phyloP scores from a whole-genome alignment of 2,113 vertebrate species.

The Peucedramus taeniatus region DNA sequence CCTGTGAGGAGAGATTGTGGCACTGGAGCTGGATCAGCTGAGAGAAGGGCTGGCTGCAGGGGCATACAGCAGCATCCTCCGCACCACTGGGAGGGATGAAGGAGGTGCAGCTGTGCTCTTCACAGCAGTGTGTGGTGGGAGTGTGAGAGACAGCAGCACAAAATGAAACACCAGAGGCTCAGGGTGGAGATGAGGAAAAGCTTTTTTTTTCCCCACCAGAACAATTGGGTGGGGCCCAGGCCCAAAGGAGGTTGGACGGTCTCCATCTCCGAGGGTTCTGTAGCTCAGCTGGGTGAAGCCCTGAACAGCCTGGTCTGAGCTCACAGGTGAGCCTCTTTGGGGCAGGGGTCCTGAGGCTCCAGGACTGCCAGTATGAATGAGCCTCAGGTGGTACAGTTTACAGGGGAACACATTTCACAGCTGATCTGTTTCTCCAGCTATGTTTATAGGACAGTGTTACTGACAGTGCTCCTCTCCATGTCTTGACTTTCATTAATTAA shows the following conservation, averaged over 20 bases:
- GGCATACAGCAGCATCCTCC: too few species aligned
- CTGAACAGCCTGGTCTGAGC: background rate
- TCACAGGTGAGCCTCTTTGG: background rate
- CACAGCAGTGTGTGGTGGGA: fast-evolving
- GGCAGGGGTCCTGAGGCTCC: too few species aligned
- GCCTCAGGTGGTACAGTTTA: background rate
- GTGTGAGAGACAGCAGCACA: background rate
- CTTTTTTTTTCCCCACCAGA: background rate
- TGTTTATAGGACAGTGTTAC: background rate
- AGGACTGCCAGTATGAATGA: background rate
- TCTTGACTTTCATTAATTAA: background rate
- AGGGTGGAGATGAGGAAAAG: background rate
- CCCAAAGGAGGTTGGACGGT: fast-evolving
- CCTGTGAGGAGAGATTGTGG: background rate
- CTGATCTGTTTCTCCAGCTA: background rate
- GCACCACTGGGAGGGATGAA: background rate
- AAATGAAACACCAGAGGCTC: background rate
- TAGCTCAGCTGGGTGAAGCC: background rate
- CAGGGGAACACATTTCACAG: background rate
- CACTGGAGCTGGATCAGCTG: fast-evolving
- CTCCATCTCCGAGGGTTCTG: fast-evolving
- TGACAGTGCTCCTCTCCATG: background rate
- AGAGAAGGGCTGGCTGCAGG: fast-evolving
- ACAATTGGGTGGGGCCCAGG: fast-evolving
- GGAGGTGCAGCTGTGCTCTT: fast-evolving